Base-by-base conservation (phyloP, 2,113 vertebrate species). In the Chaetodon trifascialis region DNA sequence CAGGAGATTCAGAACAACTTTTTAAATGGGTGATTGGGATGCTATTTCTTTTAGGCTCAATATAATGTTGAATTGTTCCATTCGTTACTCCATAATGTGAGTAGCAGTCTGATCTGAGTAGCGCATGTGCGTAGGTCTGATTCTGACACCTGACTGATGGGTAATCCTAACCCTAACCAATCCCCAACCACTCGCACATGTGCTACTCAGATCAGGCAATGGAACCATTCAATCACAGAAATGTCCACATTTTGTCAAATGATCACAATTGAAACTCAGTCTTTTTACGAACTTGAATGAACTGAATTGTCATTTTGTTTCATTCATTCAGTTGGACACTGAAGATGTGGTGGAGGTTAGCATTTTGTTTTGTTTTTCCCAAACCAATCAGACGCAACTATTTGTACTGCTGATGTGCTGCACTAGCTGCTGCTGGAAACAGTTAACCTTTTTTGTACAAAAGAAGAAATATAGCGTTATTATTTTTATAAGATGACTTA, bases 1-100 rank as follows among this genome's bases (percentile, higher is more conserved):
- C 68, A 78, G 62, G 17, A 54, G 42, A 69, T 21, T n/a, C 34
- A 65, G 5, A 59, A 38, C 65, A 14, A 52, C 51, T 42, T 44
- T 71, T 72, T 34, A 71, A 56, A 72, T 55, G 38, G 9, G 0
- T 54, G 14, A 68, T 34, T 11, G 17, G 11, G 54, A 8, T 66
- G 30, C 30, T 2, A 44, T 56, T 36, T 23, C 7, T 23, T 44
- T 44, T 12, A 7, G 30, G 30, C 30, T 30, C 9, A 12, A 46
- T 44, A 44, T 11, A 2, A 46, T 8, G 54, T 15, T 23, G 19
- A 40, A 15, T 30, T 30, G 30, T 3, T 1, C 30, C 30, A 30
- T 30, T 30, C 3, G 3, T 30, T 30, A 30, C 30, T 30, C 30
- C 30, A 1, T 30, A 30, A 30, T 30, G 30, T 30, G 30, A 30